phyloP scores from a whole-genome alignment of 2,888 invertebrate genomes.

The Phyto melanocephala region DNA sequence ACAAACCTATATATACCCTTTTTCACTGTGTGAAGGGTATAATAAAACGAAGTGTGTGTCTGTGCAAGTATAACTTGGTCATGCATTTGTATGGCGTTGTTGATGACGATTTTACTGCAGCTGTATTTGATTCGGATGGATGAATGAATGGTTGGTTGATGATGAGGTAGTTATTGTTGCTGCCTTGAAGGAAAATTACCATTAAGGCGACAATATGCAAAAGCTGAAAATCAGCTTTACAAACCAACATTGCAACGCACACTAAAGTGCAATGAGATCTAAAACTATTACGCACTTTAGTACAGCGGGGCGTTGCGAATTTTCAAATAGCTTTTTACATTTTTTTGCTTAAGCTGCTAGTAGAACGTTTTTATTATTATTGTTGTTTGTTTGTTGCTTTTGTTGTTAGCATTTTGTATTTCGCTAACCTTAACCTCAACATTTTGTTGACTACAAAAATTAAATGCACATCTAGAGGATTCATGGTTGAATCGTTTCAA shows the following conservation, averaged over 20 bases:
- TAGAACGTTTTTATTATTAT: slow-evolving; percentile 18
- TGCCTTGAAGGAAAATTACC: slow-evolving; percentile 23
- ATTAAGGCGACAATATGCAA: slow-evolving; percentile 57
- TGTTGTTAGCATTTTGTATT: slow-evolving; percentile 12
- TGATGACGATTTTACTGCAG: neutral
- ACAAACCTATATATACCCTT: no score
- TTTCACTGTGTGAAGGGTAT: no score
- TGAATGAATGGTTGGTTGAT: neutral
- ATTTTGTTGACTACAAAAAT: slow-evolving; percentile 20
- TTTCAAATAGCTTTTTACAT: slow-evolving; percentile 33
- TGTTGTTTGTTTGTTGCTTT: neutral
- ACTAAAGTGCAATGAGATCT: neutral
- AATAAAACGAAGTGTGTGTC: no score
- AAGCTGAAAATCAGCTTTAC: neutral
- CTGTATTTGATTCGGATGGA: neutral
- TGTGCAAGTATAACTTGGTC: neutral
- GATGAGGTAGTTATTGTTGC: slow-evolving; percentile 17
- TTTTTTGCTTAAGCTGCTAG: neutral
- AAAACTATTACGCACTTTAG: slow-evolving; percentile 50
- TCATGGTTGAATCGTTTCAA: slow-evolving; percentile 63
- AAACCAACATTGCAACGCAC: neutral
- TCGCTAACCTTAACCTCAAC: slow-evolving; percentile 57
- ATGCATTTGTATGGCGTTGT: neutral
- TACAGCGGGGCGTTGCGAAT: slow-evolving; percentile 53
- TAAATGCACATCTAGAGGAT: slow-evolving; percentile 50